Evolutionary conservation across 2,888 invertebrate species (phyloP).

Genomic region (Hedya salicella): DNA sequence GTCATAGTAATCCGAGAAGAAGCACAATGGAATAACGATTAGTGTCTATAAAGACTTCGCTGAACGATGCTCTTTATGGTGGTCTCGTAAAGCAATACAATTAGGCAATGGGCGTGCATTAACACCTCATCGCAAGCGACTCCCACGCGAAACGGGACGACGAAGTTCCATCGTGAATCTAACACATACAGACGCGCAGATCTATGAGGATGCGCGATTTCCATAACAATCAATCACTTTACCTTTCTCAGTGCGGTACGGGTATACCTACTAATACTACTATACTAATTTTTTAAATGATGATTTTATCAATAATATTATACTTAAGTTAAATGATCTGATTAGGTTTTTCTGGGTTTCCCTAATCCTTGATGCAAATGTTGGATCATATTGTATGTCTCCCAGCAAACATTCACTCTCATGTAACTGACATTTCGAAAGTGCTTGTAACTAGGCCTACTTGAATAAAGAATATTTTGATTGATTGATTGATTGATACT

Average conservation of each 20-base stretch:
- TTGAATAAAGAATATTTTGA: too few relatives aligned
- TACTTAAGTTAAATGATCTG: too few relatives aligned
- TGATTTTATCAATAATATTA: too few relatives aligned
- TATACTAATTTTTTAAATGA: too few relatives aligned
- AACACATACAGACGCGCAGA: slow-evolving; percentile 55
- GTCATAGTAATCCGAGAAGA: slow-evolving; percentile 57
- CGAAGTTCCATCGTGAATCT: slow-evolving; percentile 63
- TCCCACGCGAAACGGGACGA: slow-evolving; percentile 71
- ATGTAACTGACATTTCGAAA: too few relatives aligned
- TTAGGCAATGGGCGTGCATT: slow-evolving; percentile 82
- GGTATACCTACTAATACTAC: too few relatives aligned
- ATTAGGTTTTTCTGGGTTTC: too few relatives aligned
- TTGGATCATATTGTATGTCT: too few relatives aligned
- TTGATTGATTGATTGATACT: too few relatives aligned
- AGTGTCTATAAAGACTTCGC: slow-evolving; percentile 70
- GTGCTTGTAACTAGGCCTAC: too few relatives aligned
- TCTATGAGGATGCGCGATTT: slow-evolving; percentile 33
- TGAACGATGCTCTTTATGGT: slow-evolving; percentile 72
- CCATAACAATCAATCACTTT: slow-evolving; percentile 41
- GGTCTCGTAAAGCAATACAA: slow-evolving; percentile 79
- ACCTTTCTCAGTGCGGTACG: slow-evolving; percentile 48
- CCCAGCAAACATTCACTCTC: too few relatives aligned
- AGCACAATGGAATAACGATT: slow-evolving; percentile 72
- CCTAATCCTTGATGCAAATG: too few relatives aligned
- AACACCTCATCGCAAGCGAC: slow-evolving; percentile 74